phyloP scores from a whole-genome alignment of 2,113 vertebrate species.

The Callipepla squamata region DNA sequence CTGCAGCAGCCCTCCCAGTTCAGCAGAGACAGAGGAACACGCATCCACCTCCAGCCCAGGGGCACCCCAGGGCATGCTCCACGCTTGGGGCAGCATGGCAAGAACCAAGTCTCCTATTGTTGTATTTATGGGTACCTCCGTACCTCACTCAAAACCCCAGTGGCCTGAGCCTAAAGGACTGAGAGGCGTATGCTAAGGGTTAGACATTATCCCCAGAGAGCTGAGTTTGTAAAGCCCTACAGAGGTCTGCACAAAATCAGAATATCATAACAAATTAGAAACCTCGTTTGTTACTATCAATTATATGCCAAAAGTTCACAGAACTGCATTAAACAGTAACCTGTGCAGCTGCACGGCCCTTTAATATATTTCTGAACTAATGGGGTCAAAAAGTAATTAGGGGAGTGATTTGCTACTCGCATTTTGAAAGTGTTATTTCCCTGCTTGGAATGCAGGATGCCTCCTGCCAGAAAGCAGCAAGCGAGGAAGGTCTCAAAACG shows the following conservation, averaged over 20 bases:
- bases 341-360: not conserved
- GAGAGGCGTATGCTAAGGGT: fast-evolving
- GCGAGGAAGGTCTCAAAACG: not conserved
- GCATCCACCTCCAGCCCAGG: not conserved
- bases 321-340: not conserved
- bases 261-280: not conserved
- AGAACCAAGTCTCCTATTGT: fast-evolving
- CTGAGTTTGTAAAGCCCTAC: not conserved
- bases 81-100: not conserved
- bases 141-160: fast-evolving
- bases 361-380: not conserved
- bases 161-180: not conserved
- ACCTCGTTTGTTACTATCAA: not conserved
- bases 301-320: not conserved
- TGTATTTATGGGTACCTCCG: not conserved
- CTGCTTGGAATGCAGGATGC: not conserved
- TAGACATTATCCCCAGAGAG: not conserved
- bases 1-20: not conserved
- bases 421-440: not conserved
- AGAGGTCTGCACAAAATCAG: conserved; percentile 13
- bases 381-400: not conserved
- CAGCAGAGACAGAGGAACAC: not conserved
- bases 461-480: not conserved
- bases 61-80: not conserved
- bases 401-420: not conserved